These are phyloP conservation scores for Papio anubis DNA, from an alignment of 2,113 vertebrate genomes.

Conservation along the genomic window DNA sequence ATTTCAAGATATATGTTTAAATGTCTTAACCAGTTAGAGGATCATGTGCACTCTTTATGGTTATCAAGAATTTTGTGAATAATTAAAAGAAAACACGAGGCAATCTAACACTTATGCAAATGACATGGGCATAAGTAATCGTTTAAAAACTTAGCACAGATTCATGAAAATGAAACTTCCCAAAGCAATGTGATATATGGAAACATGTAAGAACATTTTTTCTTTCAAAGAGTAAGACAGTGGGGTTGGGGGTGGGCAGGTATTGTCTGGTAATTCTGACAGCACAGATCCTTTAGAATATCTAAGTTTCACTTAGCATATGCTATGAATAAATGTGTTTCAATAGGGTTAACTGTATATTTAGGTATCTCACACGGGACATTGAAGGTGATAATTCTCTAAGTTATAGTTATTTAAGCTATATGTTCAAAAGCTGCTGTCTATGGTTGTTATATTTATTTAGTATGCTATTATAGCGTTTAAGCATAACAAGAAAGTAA, in stretches of 20 bases:
- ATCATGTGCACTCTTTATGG: not conserved
- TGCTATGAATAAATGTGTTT: not conserved
- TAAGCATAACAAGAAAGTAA: not conserved
- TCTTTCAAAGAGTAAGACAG: not conserved
- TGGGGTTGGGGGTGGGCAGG: not conserved
- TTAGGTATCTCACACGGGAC: not conserved
- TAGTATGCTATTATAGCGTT: not conserved
- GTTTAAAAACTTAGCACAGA: not conserved
- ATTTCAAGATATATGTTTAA: not conserved
- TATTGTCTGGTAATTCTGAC: not conserved
- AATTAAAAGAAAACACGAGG: not conserved
- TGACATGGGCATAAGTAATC: not conserved
- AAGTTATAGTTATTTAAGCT: not conserved
- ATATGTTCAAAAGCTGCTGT: not conserved
- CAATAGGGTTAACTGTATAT: not conserved
- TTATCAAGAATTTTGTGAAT: not conserved
- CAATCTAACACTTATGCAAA: not conserved
- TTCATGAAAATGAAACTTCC: not conserved
- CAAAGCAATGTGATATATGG: not conserved
- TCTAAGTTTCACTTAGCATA: not conserved
- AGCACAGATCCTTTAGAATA: not conserved
- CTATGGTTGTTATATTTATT: not conserved
- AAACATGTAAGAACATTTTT: not conserved
- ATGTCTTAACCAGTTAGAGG: not conserved
- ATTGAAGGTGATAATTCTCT: not conserved